These are phyloP conservation scores for Rhabdophis nuchalis DNA, from an alignment of 2,797 vertebrate genomes.

Conservation along the genomic window DNA sequence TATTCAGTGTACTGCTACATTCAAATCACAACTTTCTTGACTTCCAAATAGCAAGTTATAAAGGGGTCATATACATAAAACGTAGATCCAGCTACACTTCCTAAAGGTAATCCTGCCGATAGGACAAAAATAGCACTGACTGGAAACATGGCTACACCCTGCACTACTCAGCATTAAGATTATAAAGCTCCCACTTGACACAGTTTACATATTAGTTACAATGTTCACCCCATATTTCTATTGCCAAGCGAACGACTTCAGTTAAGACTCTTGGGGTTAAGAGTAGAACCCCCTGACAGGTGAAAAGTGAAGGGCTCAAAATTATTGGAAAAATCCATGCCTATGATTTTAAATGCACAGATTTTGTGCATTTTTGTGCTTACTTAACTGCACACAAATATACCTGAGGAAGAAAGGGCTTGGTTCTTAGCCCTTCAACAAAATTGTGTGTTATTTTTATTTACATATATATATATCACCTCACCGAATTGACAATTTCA, in stretches of 20 bases:
- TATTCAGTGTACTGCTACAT: background rate
- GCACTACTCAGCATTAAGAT: conserved; percentile 31
- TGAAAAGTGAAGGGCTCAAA: background rate
- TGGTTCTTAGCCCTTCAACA: background rate
- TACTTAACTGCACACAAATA: background rate
- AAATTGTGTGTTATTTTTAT: too few species aligned
- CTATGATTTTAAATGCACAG: conserved; percentile 4
- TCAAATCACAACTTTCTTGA: background rate
- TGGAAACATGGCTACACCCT: conserved; percentile 59
- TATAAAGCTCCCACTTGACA: background rate
- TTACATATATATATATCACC: too few species aligned
- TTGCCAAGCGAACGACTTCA: background rate
- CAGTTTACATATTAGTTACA: rapidly evolving
- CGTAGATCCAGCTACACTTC: conserved; percentile 42
- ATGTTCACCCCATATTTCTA: background rate
- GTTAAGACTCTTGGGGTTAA: background rate
- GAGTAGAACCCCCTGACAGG: background rate
- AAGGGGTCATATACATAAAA: conserved; percentile 22
- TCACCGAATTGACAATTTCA: too few species aligned
- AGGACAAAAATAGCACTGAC: conserved; percentile 60
- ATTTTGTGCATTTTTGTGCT: background rate
- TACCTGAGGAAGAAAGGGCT: too few species aligned
- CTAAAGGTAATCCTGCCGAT: conserved; percentile 44
- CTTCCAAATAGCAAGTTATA: background rate
- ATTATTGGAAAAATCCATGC: background rate